phyloP scores from a whole-genome alignment of 37 sponge, comb jelly and placozoan genomes.

The Crambe crambe region DNA sequence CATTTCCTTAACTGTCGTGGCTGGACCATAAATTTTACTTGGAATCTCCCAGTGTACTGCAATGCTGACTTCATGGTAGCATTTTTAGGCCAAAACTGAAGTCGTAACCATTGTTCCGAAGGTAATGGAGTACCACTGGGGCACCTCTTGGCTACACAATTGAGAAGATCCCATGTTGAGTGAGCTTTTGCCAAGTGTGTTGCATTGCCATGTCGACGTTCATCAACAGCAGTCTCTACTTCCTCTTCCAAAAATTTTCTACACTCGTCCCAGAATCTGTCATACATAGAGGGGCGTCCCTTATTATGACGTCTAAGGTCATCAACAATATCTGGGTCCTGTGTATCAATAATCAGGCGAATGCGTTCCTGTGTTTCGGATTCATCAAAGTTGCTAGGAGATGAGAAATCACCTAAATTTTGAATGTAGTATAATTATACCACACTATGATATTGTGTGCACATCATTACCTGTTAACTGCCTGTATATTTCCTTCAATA shows the following conservation, averaged over 20 bases:
- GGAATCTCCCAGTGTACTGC: constrained; percentile 38
- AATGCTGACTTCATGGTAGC: too few relatives aligned
- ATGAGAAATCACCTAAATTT: constrained; percentile 30
- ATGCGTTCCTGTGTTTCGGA: constrained; percentile 12
- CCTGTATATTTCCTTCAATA: too few relatives aligned
- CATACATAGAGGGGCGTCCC: constrained; percentile 14
- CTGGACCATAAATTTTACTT: constrained; percentile 41
- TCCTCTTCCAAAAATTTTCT: constrained; percentile 17
- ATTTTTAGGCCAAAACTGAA: constrained; percentile 54
- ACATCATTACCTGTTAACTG: too few relatives aligned
- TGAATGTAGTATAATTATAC: too few relatives aligned
- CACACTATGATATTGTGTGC: too few relatives aligned
- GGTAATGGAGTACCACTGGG: constrained; percentile 12
- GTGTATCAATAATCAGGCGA: constrained; percentile 15
- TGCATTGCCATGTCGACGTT: constrained; percentile 2
- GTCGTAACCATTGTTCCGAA: constrained; percentile 26
- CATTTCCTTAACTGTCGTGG: constrained; percentile 19
- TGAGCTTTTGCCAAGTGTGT: constrained; percentile 18
- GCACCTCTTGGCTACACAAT: constrained; percentile 22
- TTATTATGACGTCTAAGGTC: constrained; percentile 27
- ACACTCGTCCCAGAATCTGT: constrained; percentile 25
- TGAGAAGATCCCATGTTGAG: constrained; percentile 26
- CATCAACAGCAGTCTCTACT: constrained; percentile 29
- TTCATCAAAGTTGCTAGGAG: background rate
- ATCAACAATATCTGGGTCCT: constrained; percentile 10